Percentiles rank a stretch among this genome's conserved stretches.
These are phyloP conservation scores for Cataglyphis livida DNA, from an alignment of 2,888 invertebrate species.

Conservation along the genomic window DNA sequence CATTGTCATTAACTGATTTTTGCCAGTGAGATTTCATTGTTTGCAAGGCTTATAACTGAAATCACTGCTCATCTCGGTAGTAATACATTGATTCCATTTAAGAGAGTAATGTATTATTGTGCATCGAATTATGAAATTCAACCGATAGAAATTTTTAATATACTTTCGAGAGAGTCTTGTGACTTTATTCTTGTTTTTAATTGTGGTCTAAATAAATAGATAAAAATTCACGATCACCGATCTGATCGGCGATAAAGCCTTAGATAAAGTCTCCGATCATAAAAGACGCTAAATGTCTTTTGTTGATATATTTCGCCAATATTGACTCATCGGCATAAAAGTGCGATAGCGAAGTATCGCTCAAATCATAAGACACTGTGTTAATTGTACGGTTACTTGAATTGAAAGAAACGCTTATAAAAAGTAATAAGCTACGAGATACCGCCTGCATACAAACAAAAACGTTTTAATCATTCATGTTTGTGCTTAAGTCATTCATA, in stretches of 20 bases:
- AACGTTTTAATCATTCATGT: conserved; percentile 2
- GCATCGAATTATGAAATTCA: neutral
- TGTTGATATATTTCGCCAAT: neutral
- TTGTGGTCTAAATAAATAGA: neutral
- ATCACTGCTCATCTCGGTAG: neutral
- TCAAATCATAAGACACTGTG: neutral
- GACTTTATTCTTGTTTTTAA: neutral
- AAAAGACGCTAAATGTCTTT: conserved; percentile 3
- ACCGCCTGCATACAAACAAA: neutral
- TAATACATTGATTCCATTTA: neutral
- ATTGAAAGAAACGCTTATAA: conserved; percentile 8
- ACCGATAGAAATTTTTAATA: neutral
- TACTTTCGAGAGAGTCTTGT: neutral
- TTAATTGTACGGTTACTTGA: neutral
- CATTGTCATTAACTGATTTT: neutral
- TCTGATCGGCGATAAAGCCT: too few species aligned
- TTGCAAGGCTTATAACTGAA: neutral
- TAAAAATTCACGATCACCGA: neutral
- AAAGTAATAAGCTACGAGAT: conserved; percentile 57
- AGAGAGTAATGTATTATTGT: neutral
- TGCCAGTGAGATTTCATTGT: neutral
- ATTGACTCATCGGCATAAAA: neutral
- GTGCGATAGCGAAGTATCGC: neutral
- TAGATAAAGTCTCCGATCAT: neutral
- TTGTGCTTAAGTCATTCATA: conserved; percentile 18